Base-by-base conservation (phyloP, 2,888 invertebrate species). In the Auanema freiburgensis region DNA sequence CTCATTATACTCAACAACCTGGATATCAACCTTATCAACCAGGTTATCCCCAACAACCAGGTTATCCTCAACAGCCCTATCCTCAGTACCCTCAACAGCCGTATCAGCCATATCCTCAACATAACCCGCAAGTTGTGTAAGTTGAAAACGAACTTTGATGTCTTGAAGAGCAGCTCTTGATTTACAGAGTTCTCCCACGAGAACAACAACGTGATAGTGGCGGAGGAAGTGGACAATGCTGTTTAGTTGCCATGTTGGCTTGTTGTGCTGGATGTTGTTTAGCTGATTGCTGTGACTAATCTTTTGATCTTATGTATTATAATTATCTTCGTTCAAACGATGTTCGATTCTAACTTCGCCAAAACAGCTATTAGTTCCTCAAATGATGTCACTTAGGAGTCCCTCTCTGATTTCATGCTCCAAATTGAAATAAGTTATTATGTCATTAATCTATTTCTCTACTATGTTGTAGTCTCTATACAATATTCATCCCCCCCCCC, bases 21-120 rank as follows among this genome's bases (percentile, higher is more conserved):
- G 46, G 46, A 18, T 69, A 69, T 50, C 61, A 63, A 40, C 33
- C 33, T 33, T 65, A 69, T 24, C 68, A 65, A 44, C 68, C 68
- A 33, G 65, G 65, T 40, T 69, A 69, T 49, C 62, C 65, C 18
- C 63, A 66, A 61, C 68, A 69, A 51, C 65, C 63, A 40, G 65
- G 65, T 21, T 69, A 69, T 52, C 68, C 68, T 54, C 68, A 65
- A 61, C 65, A 46, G 10, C 46, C 46, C 6, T 46, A 46, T 46
- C 46, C 46, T 18, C 46, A 46, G 10, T 21, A 46, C 16, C 46
- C 46, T 18, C 33, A 33, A 33, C 33, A 33, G 33, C 68, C 68
- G 54, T 65, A 65, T 58, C 65, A 46, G 10, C 46, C 46, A 3
- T 46, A 46, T 46, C 46, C 46, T 18, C 46, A 46, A 46, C 46